These are phyloP conservation scores for Galaxea fascicularis DNA, from an alignment of 92 coral and sea anemone genomes.

Conservation along the genomic window DNA sequence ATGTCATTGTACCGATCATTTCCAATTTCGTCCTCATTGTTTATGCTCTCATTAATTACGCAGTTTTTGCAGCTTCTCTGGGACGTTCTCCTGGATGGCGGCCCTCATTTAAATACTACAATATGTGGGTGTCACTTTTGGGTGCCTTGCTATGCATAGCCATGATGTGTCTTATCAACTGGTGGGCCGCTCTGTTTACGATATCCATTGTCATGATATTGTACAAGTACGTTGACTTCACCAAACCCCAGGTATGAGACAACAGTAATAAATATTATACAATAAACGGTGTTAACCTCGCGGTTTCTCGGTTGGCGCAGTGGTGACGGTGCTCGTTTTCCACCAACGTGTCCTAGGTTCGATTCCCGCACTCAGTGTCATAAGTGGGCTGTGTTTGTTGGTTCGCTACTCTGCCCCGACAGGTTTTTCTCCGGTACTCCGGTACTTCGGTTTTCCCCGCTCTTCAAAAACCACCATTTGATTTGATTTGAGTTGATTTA, in stretches of 20 bases:
- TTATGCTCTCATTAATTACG: constrained; percentile 95
- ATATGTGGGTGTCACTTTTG: constrained; percentile 88
- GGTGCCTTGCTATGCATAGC: constrained; percentile 95
- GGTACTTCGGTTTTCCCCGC: no score
- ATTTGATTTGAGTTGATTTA: no score
- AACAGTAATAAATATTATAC: no score
- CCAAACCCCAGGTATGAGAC: constrained; percentile 89
- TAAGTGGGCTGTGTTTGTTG: no score
- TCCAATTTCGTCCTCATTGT: constrained; percentile 92
- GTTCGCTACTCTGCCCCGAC: no score
- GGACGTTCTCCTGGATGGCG: constrained; percentile 98
- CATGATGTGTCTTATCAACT: constrained; percentile 97
- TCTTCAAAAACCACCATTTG: no score
- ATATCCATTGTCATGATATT: constrained; percentile 79
- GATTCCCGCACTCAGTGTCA: no score
- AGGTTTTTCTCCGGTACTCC: no score
- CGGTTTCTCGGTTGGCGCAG: no score
- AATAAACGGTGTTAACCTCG: no score
- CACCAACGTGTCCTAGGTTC: no score
- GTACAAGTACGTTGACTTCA: constrained; percentile 89
- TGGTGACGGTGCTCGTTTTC: no score
- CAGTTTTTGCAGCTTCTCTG: constrained; percentile 96
- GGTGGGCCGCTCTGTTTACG: constrained; percentile 98
- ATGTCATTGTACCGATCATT: constrained; percentile 92
- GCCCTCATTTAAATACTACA: constrained; percentile 88